Base-by-base conservation (phyloP, 2,888 invertebrate species). In the Xanthostigma xanthostigma region DNA sequence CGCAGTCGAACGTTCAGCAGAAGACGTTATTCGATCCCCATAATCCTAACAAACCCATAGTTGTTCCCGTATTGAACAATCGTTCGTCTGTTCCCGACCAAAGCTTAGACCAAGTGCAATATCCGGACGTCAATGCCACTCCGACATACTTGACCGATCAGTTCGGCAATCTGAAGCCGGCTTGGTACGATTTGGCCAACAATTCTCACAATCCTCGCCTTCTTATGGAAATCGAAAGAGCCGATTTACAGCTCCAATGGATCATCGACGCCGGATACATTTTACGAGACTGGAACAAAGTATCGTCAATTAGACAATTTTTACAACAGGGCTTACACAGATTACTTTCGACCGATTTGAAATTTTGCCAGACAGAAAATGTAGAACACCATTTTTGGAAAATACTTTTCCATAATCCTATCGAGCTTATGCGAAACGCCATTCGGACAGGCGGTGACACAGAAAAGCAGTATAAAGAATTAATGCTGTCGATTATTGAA, bases 331-430 rank as follows among this genome's bases (percentile, higher is more conserved):
- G 79, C 44, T 73, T 87, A 43, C 73, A 76, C 54, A 76, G 72
- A 54, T 69, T 90, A 9, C 66, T 90, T 10, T 71, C 82, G 60
- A 77, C 81, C 41, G 89, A 93, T 65, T 74, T 92, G 50, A 89
- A 88, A 65, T 88, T 90, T 63, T 87, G 90, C 57, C 85, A 88
- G 62, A 75, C 81, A 40, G 84, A 89, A 60, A 90, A 91, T 62
- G 79, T 91, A 9, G 94, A 94, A 60, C 85, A 87, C 59, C 81
- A 86, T 61, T 81, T 94, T 64, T 94, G 94, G 94, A 92, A 91
- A 66, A 77, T 90, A 52, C 73, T 90, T 4, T 94, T 86, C 64
- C 86, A 94, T 63, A 84, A 84, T 62, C 81, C 90, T 53, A 89
- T 93, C 54, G 92, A 93, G 66, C 73, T 82, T 55, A 70, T 90